Evolutionary conservation across 64 coral and sea anemone species (phyloP), one percentile per base, ranked within the genome.

Genomic region (Dendrophyllia cribrosa): DNA sequence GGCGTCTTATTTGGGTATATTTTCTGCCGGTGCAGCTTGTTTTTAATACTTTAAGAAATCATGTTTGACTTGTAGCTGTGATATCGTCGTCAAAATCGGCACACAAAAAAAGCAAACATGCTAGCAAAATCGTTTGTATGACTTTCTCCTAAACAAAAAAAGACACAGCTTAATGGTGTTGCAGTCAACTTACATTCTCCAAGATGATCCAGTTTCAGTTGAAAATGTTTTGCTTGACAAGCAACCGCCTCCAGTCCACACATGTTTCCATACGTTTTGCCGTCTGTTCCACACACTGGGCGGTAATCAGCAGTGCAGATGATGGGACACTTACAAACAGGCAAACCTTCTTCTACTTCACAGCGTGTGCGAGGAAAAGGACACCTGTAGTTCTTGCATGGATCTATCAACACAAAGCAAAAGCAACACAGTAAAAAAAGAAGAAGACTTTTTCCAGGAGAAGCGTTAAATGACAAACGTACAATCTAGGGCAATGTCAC

Each of bases 251-350:
- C 58, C 6, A 94, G 64, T 0, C 15, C 47, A 50, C 92, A 94
- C 48, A 58, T 49, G 46, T 89, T 94, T 5, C 43, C 13, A 43
- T 93, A 93, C 5, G 91, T 93, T 48, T 80, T 87, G 12, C 75
- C 85, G 45, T 93, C 91, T 51, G 84, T 78, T 34, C 91, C 91
- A 72, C 91, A 92, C 14, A 92, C 90, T 22, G 90, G 90, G 4
- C 58, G 69, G 55, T 89, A 86, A 34, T 67, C 61, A 17, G 44
- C 63, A 8, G 82, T 68, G 20, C 61, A 69, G 20, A 70, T 69
- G 43, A 14, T 13, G 10, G 46, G 63, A 69, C 82, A 86, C 43
- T 86, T 86, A 13, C 82, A 86, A 9, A 86, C 82, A 26, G 82
- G 21, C 14, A 15, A 22, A 55, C 67, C 67, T 3, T 70, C 62